phyloP scores from a whole-genome alignment of 92 coral and sea anemone species.

The Muricea muricata region DNA sequence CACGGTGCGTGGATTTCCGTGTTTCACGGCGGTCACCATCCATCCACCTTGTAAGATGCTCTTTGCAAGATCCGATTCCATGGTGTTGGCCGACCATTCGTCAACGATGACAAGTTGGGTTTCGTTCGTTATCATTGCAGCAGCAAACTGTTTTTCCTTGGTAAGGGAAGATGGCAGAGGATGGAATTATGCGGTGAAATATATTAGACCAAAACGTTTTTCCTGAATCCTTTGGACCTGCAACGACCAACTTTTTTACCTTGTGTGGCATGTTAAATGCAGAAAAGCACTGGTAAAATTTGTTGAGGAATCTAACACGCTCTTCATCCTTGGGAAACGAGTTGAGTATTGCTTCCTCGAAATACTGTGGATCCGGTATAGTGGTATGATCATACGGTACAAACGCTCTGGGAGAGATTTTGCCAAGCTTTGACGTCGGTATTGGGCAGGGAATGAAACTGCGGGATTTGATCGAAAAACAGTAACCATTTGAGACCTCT shows the following conservation, averaged over 20 bases:
- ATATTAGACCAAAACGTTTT: no score
- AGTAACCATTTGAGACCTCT: constrained; percentile 30
- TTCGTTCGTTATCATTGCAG: no score
- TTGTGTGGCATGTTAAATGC: constrained; percentile 35
- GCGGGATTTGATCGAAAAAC: constrained; percentile 29
- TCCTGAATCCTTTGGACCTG: no score
- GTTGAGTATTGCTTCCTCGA: neutral
- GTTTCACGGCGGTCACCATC: no score
- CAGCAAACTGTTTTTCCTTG: no score
- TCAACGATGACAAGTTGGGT: no score
- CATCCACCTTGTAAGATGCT: no score
- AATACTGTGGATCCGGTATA: neutral
- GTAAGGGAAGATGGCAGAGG: no score
- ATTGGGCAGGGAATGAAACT: neutral
- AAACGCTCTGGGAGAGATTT: neutral
- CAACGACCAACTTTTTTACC: constrained; percentile 29
- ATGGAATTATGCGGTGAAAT: no score
- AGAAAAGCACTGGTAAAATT: constrained; percentile 45
- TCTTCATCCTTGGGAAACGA: neutral
- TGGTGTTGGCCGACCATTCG: no score
- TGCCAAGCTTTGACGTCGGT: neutral
- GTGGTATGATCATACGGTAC: neutral
- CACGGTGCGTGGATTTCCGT: no score
- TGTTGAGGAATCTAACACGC: neutral
- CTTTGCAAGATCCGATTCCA: no score